These are phyloP conservation scores for Drosophila stalkeri DNA, from an alignment of 2,888 invertebrate genomes.

Conservation along the genomic window DNA sequence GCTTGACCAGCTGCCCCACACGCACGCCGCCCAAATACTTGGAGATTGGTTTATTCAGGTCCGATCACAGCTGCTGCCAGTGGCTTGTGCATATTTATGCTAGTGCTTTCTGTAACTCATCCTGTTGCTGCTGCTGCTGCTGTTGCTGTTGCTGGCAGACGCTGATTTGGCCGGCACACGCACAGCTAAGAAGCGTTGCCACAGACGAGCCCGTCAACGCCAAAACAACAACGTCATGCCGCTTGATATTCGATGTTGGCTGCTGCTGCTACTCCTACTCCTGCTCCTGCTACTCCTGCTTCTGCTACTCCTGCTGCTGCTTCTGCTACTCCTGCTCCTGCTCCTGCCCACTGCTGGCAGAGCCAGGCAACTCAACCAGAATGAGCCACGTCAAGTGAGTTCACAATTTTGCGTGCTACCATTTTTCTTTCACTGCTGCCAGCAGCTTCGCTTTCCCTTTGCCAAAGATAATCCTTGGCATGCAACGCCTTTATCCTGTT, in stretches of 20 bases:
- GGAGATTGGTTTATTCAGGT: not conserved
- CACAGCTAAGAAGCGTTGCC: conserved; percentile 57
- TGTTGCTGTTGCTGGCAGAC: conserved; percentile 49
- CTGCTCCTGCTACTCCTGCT: not conserved
- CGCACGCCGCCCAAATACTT: conserved; percentile 41
- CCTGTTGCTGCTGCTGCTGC: conserved; percentile 31
- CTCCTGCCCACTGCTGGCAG: not conserved
- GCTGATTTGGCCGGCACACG: conserved; percentile 66
- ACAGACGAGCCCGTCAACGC: conserved; percentile 59
- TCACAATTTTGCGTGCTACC: conserved; percentile 81
- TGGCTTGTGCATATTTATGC: conserved; percentile 69
- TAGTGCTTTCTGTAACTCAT: conserved; percentile 36
- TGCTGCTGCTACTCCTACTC: conserved; percentile 1
- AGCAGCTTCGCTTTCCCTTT: conserved; percentile 22
- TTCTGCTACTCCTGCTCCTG: not conserved
- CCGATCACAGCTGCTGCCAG: conserved; percentile 53
- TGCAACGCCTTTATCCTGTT: conserved; percentile 82
- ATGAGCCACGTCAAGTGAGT: conserved; percentile 81
- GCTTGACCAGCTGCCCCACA: conserved; percentile 37
- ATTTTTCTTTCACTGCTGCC: conserved; percentile 68
- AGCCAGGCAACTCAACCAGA: conserved; percentile 65
- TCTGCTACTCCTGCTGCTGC: not conserved
- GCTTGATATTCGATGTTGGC: conserved; percentile 46
- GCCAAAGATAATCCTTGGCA: conserved; percentile 76
- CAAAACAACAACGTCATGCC: conserved; percentile 72